Conservation (phyloP, 2,888 invertebrate species). For the Galeruca laticollis region DNA sequence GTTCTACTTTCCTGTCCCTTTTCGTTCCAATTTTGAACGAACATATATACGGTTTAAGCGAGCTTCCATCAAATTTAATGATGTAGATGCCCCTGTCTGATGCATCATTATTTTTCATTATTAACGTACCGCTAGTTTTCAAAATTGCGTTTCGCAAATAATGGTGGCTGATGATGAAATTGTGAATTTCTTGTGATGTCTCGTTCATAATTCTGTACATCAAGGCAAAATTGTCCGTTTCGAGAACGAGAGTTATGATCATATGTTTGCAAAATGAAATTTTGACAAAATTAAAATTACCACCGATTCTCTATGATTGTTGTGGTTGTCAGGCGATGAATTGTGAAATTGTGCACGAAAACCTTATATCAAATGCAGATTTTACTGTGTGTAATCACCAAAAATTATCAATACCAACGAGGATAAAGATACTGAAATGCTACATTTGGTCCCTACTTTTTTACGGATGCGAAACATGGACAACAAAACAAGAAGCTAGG, state of each 20-base stretch:
- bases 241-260: constrained; percentile 11
- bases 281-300: constrained; percentile 13
- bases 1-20: constrained; percentile 37
- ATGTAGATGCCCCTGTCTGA: constrained; percentile 63
- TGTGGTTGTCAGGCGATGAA: background rate
- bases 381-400: background rate
- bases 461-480: no score
- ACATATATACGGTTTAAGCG: constrained; percentile 50
- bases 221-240: constrained; percentile 17
- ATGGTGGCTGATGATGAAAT: constrained; percentile 47
- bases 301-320: background rate
- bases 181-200: constrained; percentile 30
- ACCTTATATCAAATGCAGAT: background rate
- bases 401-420: no score
- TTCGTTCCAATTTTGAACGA: constrained; percentile 44
- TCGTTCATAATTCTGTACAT: constrained; percentile 29
- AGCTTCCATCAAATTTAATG: constrained; percentile 66
- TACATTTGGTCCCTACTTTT: no score
- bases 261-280: constrained; percentile 14
- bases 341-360: background rate
- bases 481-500: no score
- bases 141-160: constrained; percentile 63
- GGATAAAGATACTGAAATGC: no score
- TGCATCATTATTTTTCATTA: constrained; percentile 67
- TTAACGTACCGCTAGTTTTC: constrained; percentile 64